These are phyloP conservation scores for Barbus barbus DNA, from an alignment of 2,113 vertebrate species.

Conservation along the genomic window DNA sequence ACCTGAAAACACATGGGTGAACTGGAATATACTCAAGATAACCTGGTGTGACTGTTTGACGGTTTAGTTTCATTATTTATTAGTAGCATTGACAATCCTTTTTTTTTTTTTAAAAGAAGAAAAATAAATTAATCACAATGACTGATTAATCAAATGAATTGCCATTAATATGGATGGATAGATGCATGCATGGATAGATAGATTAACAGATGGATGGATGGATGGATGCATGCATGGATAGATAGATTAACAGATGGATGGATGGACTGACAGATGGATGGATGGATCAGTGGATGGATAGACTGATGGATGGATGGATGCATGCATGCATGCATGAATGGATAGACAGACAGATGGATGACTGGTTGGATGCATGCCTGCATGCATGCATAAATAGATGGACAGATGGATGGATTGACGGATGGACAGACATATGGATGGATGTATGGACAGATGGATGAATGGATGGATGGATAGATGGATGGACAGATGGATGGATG, in stretches of 20 bases:
- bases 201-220: neutral
- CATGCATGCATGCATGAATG: too few relatives aligned
- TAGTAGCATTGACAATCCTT: neutral
- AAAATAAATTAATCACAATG: neutral
- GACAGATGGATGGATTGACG: too few relatives aligned
- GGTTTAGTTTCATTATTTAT: neutral
- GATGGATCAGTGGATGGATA: neutral
- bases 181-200: neutral
- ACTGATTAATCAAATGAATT: neutral
- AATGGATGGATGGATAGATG: neutral
- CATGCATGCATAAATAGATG: rapidly evolving
- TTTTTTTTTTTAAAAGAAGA: too few relatives aligned
- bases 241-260: neutral
- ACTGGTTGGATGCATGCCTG: rapidly evolving
- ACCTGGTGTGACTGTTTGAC: constrained; percentile 42
- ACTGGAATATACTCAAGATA: constrained; percentile 57
- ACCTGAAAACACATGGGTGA: constrained; percentile 63
- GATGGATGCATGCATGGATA: too few relatives aligned
- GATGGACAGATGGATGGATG: neutral
- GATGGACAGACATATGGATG: too few relatives aligned
- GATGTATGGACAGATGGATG: too few relatives aligned
- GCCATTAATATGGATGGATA: neutral
- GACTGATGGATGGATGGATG: neutral
- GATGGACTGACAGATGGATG: too few relatives aligned
- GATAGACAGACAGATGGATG: too few relatives aligned